Evolutionary conservation across 2,888 invertebrate genomes (phyloP), one percentile per base, ranked within the genome.

Genomic region (Lymantria dispar): DNA sequence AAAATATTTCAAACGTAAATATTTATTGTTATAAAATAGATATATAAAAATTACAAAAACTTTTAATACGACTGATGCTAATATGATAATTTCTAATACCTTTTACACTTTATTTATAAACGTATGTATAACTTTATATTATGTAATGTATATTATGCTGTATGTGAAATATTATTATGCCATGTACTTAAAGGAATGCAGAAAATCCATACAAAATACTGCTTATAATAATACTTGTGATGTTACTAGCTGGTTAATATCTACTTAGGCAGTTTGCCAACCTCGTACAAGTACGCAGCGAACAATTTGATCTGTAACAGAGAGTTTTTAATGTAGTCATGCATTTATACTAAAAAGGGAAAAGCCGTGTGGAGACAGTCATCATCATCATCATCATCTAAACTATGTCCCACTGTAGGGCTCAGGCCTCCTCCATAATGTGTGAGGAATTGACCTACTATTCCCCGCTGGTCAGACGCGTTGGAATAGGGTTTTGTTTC

Each of bases 241-340:
- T 33, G n/a, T n/a, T 38, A 10, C 38, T 2, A 9, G 8, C 38
- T n/a, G 41, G 55, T 36, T 15, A 14, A 37, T 31, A 11, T 54
- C 67, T 73, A 77, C 66, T 88, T 87, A 2, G 85, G 74, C 31
- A 93, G 85, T 66, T 93, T 93, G 52, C 93, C 85, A 14, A 96
- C 94, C 92, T 98, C 98, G 74, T 95, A 94, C 54, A 98, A 86
- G 83, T 98, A 98, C 15, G 98, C 96, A 33, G 96, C 98, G 70
- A 98, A 92, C 48, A 98, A 87, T 91, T 98, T 98, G 1, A 97
- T 97, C 97, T 98, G 93, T 56, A 95, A 94, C 40, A 68, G 65
- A 79, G 72, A 74, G 58, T 3, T 22, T 22, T 22, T 3, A 3
- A 22, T 22, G n/a, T n/a, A n/a, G n/a, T n/a, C n/a, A n/a, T n/a